Evolutionary conservation across 2,888 invertebrate genomes (phyloP), one percentile per base, ranked within the genome.

Genomic region (Neoscelio sp.): DNA sequence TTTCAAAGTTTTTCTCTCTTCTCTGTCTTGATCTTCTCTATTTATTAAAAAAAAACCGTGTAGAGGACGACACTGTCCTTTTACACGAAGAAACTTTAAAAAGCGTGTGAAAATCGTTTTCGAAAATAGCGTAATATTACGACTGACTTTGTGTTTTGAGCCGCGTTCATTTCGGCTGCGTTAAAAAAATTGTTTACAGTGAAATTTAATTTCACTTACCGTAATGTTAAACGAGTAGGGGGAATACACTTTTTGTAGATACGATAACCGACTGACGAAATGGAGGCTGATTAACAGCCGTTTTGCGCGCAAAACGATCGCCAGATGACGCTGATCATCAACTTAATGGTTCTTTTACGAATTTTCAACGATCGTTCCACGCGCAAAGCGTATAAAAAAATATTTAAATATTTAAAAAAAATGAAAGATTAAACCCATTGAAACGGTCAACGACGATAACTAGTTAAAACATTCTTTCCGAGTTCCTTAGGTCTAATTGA

Each of bases 401-500:
- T 6, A 7, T 33, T 23, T 23, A 23, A 23, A 13, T 38, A 13
- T 38, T 10, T 10, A 5, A 38, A 38, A 13, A 28, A 44, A n/a
- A n/a, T 35, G 35, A 35, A 64, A n/a, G n/a, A n/a, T n/a, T n/a
- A n/a, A n/a, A n/a, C n/a, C 50, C 60, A 38, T 64, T 71, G 17
- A 48, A 75, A 44, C 35, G 35, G 52, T 44, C 60, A 54, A 62
- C 35, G 52, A 62, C 52, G 60, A 64, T 64, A 56, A 70, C 56
- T 68, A 76, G 60, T 46, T 65, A 12, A 46, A 65, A 18, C 54
- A 60, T 78, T 73, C 62, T 78, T 78, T 71, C 67, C 67, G 78
- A 78, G 78, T 78, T 78, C 78, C 71, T 77, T 77, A 71, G 65
- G 58, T 70, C 65, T 68, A 64, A 62, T 35, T 44, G 46, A 60